Conservation (phyloP, 1,140 invertebrate species). For the Lordiphosa clarofinis region DNA sequence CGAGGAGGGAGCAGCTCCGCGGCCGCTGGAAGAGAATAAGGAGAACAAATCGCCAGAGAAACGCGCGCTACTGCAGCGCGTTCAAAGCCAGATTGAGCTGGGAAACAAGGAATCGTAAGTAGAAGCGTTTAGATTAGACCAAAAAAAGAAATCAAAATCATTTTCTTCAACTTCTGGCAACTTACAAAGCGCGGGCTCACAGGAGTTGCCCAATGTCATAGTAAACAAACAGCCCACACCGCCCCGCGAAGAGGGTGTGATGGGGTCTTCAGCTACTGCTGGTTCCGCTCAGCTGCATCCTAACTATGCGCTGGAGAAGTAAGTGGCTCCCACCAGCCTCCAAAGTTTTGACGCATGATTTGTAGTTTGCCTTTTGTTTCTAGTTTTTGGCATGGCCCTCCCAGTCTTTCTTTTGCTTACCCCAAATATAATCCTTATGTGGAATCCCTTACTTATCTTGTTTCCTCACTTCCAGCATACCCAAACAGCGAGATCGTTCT, state of each 20-base stretch:
- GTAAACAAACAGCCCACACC: conserved; percentile 72
- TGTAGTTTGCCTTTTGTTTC: conserved; percentile 26
- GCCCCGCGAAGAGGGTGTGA: conserved; percentile 40
- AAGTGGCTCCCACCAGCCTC: conserved; percentile 37
- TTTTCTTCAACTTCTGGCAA: conserved; percentile 21
- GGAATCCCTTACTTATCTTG: not conserved
- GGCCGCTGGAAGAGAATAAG: conserved; percentile 59
- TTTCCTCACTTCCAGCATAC: conserved; percentile 47
- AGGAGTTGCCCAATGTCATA: conserved; percentile 59
- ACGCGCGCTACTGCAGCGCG: conserved; percentile 47
- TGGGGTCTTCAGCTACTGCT: conserved; percentile 15
- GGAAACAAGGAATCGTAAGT: conserved; percentile 73
- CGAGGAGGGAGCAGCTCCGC: conserved; percentile 48
- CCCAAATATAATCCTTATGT: not conserved
- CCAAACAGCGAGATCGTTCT: conserved; percentile 80
- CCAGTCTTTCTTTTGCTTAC: no score
- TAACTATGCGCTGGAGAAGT: conserved; percentile 67
- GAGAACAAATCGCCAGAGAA: conserved; percentile 67
- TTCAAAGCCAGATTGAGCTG: conserved; percentile 69
- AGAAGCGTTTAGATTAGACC: conserved; percentile 5
- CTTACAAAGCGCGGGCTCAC: conserved; percentile 34
- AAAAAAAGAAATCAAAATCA: not conserved
- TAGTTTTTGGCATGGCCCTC: not conserved
- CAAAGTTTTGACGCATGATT: conserved; percentile 38
- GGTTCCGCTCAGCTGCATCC: conserved; percentile 52